Evolutionary conservation across 2,888 invertebrate genomes (phyloP).

Genomic region (Barypeithes pellucidus): DNA sequence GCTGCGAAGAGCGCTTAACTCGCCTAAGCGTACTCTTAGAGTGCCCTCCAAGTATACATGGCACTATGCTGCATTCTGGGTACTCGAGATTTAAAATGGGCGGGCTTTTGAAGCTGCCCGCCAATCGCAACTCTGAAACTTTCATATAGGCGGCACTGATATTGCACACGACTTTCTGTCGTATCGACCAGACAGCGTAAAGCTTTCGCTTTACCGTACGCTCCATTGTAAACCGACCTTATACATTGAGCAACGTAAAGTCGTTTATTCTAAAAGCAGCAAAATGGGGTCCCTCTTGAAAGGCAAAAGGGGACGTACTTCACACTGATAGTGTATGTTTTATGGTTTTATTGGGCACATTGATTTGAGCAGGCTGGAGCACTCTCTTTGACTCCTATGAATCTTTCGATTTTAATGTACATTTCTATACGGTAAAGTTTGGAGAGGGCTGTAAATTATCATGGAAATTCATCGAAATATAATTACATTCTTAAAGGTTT

Average conservation of each 20-base stretch:
- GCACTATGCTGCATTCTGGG: slow-evolving; percentile 70
- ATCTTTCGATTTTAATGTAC: slow-evolving; percentile 56
- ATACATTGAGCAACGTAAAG: slow-evolving; percentile 62
- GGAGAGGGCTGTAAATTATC: slow-evolving; percentile 52
- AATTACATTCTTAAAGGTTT: slow-evolving; percentile 47
- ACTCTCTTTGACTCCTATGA: slow-evolving; percentile 58
- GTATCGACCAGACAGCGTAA: slow-evolving; percentile 31
- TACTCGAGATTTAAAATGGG: slow-evolving; percentile 65
- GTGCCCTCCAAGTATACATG: slow-evolving; percentile 72
- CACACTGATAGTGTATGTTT: slow-evolving; percentile 70
- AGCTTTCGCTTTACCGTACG: slow-evolving; percentile 35
- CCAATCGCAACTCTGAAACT: slow-evolving; percentile 40
- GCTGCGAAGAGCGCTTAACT: slow-evolving; percentile 72
- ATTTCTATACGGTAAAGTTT: slow-evolving; percentile 49
- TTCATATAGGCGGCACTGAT: slow-evolving; percentile 38
- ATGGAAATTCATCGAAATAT: slow-evolving; percentile 50
- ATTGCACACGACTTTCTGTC: slow-evolving; percentile 31
- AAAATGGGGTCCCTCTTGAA: slow-evolving; percentile 32
- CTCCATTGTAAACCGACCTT: slow-evolving; percentile 51
- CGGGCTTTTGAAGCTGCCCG: slow-evolving; percentile 50
- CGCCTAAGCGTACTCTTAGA: slow-evolving; percentile 72
- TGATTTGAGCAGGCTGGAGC: slow-evolving; percentile 61
- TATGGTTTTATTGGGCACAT: slow-evolving; percentile 71
- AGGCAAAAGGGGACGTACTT: slow-evolving; percentile 63
- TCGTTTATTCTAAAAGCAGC: slow-evolving; percentile 34